Evolutionary conservation across 2,797 vertebrate genomes (phyloP), one percentile per base, ranked within the genome.

Genomic region (Paedocypris micromegethes): DNA sequence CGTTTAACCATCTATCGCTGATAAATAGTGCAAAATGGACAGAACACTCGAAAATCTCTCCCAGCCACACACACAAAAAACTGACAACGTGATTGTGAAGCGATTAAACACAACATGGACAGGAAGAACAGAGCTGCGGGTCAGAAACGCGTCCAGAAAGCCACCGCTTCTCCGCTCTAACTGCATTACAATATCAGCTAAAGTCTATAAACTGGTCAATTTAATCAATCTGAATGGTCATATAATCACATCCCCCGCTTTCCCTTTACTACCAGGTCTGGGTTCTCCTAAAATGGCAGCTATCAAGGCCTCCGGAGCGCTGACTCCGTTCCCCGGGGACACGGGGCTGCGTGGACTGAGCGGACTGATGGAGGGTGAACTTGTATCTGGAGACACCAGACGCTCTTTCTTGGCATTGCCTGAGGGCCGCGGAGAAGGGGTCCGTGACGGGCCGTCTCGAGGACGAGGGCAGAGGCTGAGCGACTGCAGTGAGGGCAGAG

Each of bases 391-490:
- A 49, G 88, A 90, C 43, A 91, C 79, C 73, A 93, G 82, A 46
- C 88, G 79, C 80, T 92, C 81, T 78, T 89, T 72, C 82, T 84
- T 83, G 64, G 83, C 68, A 4, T 75, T 72, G 6, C 60, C 3
- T 0, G 55, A 52, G 60, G 90, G 83, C 82, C 83, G 87, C 0
- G 94, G 92, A 0, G 94, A 94, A 45, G 88, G 91, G 79, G 90
- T 93, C 9, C 82, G 86, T 43, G 86, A 78, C 3, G 76, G 77
- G 49, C 80, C 51, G 5, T 96, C 93, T 1, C 88, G 88, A 66
- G 93, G 89, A 0, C 91, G 93, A 5, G 93, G 92, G 58, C 93
- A 63, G 66, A 84, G 78, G 80, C 92, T 84, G 86, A 93, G 82
- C 86, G 92, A 48, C 85, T 91, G 85, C 83, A 96, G 0, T 75